Conservation (phyloP, 2,888 invertebrate genomes). For the Caenorhabditis afra region DNA sequence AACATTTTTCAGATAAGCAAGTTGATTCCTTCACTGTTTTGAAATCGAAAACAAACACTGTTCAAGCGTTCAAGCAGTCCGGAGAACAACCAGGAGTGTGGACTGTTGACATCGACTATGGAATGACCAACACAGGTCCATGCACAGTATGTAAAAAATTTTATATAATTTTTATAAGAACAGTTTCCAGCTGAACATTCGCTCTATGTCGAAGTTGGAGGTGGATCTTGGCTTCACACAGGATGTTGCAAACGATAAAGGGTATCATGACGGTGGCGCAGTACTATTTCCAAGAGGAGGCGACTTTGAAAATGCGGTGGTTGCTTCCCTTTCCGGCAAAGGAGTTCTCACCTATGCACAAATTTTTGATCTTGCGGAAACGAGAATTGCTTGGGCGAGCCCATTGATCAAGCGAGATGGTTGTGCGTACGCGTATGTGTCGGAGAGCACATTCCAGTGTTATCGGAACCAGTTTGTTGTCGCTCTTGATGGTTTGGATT, state of each 20-base stretch:
- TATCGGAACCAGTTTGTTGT: constrained; percentile 60
- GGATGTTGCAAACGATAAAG: constrained; percentile 61
- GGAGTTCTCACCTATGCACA: constrained; percentile 61
- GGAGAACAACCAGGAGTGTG: constrained; percentile 63
- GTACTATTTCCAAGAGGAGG: constrained; percentile 61
- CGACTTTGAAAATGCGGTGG: constrained; percentile 62
- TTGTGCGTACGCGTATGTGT: constrained; percentile 67
- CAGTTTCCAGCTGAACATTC: constrained; percentile 57
- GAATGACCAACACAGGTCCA: constrained; percentile 38
- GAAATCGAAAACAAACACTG: constrained; percentile 63
- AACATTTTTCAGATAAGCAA: constrained; percentile 41
- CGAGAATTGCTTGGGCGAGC: constrained; percentile 67
- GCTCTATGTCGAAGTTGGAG: constrained; percentile 51
- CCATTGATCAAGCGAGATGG: constrained; percentile 59
- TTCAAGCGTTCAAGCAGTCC: constrained; percentile 54
- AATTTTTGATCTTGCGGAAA: constrained; percentile 65
- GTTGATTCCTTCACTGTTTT: constrained; percentile 40
- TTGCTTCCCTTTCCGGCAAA: constrained; percentile 54
- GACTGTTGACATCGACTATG: constrained; percentile 58
- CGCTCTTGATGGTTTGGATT: constrained; percentile 68
- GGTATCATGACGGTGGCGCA: constrained; percentile 61
- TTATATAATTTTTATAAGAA: background rate
- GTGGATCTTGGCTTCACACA: constrained; percentile 66
- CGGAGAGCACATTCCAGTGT: constrained; percentile 64
- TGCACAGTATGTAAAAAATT: constrained; percentile 55